Evolutionary conservation across 2,888 invertebrate genomes (phyloP).

Genomic region (Mythimna lalbum): DNA sequence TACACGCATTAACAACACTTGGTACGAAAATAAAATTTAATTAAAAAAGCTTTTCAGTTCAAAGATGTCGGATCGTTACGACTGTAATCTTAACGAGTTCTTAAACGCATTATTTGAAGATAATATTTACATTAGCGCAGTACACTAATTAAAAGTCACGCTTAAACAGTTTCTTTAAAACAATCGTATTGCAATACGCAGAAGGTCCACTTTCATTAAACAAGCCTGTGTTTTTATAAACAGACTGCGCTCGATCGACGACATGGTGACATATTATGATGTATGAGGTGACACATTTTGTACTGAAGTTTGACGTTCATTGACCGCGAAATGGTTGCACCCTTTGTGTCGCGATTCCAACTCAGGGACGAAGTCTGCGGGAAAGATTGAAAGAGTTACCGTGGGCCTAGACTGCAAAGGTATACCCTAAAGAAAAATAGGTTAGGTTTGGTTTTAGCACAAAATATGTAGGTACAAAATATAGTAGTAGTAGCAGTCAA

Average conservation of each 20-base stretch:
- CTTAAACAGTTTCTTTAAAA: slow-evolving; percentile 56
- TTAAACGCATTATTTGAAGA: slow-evolving; percentile 53
- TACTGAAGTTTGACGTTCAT: slow-evolving; percentile 5
- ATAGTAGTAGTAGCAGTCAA: too few relatives aligned
- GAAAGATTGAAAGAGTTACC: too few relatives aligned
- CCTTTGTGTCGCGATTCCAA: background rate
- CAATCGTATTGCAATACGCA: slow-evolving; percentile 20
- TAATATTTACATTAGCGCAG: slow-evolving; percentile 58
- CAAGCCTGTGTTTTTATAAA: background rate
- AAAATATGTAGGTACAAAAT: too few relatives aligned
- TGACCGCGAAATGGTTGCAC: background rate
- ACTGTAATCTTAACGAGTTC: slow-evolving; percentile 57
- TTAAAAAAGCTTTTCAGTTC: slow-evolving; percentile 36
- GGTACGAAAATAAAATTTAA: slow-evolving; percentile 24
- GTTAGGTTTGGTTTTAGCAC: too few relatives aligned
- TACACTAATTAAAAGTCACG: slow-evolving; percentile 61
- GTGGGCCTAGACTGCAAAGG: too few relatives aligned
- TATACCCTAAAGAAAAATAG: too few relatives aligned
- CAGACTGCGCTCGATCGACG: background rate
- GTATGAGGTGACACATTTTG: slow-evolving; percentile 12
- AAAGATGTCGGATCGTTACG: slow-evolving; percentile 36
- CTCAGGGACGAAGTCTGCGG: background rate
- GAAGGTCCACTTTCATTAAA: slow-evolving; percentile 33
- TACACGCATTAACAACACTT: slow-evolving; percentile 11
- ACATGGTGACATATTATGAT: slow-evolving; percentile 19